Base-by-base conservation (phyloP, 1,140 invertebrate species). In the Mactra quadrangularis region DNA sequence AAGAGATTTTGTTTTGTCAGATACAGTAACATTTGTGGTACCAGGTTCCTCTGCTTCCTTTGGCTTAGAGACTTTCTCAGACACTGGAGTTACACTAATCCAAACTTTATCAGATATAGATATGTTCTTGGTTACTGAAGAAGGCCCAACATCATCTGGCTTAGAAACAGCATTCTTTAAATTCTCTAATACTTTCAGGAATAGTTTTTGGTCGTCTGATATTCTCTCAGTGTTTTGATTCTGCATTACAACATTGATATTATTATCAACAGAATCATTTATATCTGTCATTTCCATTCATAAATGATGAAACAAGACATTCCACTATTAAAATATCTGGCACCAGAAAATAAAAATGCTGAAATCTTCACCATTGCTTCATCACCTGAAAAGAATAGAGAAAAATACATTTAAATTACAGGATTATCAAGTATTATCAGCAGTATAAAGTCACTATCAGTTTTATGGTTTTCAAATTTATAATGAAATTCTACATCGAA, bases 141-240 rank as follows among this genome's bases (percentile, higher is more conserved):
- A 27, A 1, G 64, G 27, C 7, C 47, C 6, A 3, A 25, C n/a
- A 25, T 27, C 53, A 27, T 81, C 77, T 31, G 64, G 64, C 38
- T 60, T 81, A 19, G 77, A 45, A 25, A 81, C 77, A 45, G 66
- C 77, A 33, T 71, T 70, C 45, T 81, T 81, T 15, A 81, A 57
- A 60, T 81, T 68, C 60, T 81, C 77, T 29, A 81, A 62, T 15
- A 81, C 77, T 81, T 81, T 81, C 7, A 81, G 66, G 55, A 81
- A 81, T 13, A 81, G 52, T 45, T 68, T 33, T 45, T 81, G 77
- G 11, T 81, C 77, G 59, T 71, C 77, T 17, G 66, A 71, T 22
- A 57, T 70, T 1, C n/a, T n/a, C 47, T 81, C 77, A 25, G n/a
- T n/a, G n/a, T 25, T 25, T 13, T 72, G 17, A 4, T 50, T 4